Conservation (phyloP, 2,797 vertebrate species). For the Hipposideros larvatus region DNA sequence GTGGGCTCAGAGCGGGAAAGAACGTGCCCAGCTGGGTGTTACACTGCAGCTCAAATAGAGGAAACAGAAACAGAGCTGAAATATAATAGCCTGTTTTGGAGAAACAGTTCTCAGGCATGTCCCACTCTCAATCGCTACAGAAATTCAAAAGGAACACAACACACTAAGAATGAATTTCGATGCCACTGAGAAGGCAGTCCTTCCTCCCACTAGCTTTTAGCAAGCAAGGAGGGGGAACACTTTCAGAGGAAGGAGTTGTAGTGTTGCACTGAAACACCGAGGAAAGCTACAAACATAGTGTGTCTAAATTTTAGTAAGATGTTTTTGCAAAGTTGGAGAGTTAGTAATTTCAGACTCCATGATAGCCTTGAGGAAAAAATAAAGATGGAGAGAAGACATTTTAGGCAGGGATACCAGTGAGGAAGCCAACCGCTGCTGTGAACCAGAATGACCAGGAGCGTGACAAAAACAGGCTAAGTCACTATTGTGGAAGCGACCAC, state of each 20-base stretch:
- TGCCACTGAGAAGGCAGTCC: neutral
- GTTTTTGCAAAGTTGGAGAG: neutral
- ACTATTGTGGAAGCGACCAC: neutral
- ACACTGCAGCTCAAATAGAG: neutral
- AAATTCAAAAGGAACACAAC: neutral
- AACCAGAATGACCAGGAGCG: neutral
- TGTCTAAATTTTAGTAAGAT: neutral
- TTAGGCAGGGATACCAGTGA: neutral
- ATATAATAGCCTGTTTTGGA: neutral
- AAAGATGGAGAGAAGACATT: neutral
- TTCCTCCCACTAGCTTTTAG: neutral
- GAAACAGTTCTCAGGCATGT: neutral
- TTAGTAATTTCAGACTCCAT: neutral
- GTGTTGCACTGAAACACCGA: rapidly evolving
- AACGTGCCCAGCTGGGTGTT: neutral
- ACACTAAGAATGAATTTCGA: neutral
- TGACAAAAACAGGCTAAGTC: rapidly evolving
- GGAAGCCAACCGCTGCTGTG: neutral
- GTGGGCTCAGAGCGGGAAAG: neutral
- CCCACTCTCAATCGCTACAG: neutral
- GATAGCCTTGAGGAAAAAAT: neutral
- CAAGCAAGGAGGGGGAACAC: neutral
- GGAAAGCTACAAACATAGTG: neutral
- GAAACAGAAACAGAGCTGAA: neutral
- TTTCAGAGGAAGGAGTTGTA: neutral